phyloP scores from a whole-genome alignment of 2,797 vertebrate genomes.

The Dicrostonyx torquatus region DNA sequence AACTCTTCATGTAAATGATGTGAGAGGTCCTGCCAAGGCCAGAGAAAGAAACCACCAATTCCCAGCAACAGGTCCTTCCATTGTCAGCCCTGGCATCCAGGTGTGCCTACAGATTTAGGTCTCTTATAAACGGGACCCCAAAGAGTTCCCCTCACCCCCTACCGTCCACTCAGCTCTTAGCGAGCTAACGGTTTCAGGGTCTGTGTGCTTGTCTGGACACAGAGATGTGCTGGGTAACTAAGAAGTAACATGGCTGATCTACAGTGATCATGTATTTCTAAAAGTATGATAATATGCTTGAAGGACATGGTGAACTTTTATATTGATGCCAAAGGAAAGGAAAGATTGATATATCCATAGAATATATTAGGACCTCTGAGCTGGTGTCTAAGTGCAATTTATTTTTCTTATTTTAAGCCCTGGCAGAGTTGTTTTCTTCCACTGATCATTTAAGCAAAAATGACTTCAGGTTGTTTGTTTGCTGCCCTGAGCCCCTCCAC shows the following conservation, averaged over 20 bases:
- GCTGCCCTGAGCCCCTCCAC: background rate
- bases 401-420: slow-evolving; percentile 48
- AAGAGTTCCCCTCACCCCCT: background rate
- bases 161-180: background rate
- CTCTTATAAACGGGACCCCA: background rate
- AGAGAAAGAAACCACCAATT: slow-evolving; percentile 21
- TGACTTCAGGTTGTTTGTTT: slow-evolving; percentile 8
- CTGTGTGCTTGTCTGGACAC: background rate
- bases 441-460: background rate
- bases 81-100: background rate
- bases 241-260: background rate
- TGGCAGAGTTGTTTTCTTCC: slow-evolving; percentile 11
- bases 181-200: background rate
- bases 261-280: background rate
- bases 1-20: background rate
- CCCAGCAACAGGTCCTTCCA: background rate
- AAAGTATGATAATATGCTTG: background rate
- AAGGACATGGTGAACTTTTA: background rate
- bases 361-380: background rate
- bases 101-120: too few relatives aligned
- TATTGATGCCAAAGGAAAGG: background rate
- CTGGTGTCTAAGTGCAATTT: background rate
- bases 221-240: background rate
- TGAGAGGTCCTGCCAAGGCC: slow-evolving; percentile 44
- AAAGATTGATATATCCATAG: background rate